phyloP scores from a whole-genome alignment of 2,888 invertebrate genomes.

The Hymenopus coronatus region DNA sequence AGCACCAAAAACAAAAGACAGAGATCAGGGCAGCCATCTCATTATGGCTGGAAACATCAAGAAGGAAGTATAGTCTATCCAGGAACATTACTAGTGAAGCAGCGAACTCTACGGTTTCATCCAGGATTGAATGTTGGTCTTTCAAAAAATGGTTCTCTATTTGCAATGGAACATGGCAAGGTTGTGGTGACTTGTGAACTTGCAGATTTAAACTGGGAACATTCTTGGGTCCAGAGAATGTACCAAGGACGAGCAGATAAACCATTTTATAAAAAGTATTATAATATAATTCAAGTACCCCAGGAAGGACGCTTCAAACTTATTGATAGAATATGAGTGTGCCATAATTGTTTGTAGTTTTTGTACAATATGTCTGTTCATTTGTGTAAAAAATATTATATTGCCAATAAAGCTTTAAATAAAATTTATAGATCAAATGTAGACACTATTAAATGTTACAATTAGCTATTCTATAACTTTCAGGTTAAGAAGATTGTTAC shows the following conservation, averaged over 20 bases:
- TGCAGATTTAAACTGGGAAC: conserved; percentile 74
- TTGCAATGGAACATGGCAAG: conserved; percentile 74
- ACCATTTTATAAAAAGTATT: conserved; percentile 78
- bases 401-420: background rate
- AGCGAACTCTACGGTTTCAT: conserved; percentile 68
- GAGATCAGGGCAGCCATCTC: conserved; percentile 68
- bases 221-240: conserved; percentile 66
- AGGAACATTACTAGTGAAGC: conserved; percentile 68
- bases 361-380: background rate
- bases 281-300: conserved; percentile 74
- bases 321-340: conserved; percentile 63
- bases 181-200: conserved; percentile 81
- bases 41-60: conserved; percentile 73
- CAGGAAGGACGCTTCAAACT: conserved; percentile 78
- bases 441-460: too few relatives aligned
- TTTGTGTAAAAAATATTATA: background rate
- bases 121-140: conserved; percentile 80
- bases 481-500: too few relatives aligned
- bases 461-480: too few relatives aligned
- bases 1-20: conserved; percentile 65
- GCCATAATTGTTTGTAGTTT: background rate
- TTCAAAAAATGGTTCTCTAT: conserved; percentile 74
- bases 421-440: background rate
- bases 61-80: conserved; percentile 64
- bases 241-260: conserved; percentile 63